Evolutionary conservation across 2,113 vertebrate species (phyloP).

Genomic region (Orientallactaga bullata): DNA sequence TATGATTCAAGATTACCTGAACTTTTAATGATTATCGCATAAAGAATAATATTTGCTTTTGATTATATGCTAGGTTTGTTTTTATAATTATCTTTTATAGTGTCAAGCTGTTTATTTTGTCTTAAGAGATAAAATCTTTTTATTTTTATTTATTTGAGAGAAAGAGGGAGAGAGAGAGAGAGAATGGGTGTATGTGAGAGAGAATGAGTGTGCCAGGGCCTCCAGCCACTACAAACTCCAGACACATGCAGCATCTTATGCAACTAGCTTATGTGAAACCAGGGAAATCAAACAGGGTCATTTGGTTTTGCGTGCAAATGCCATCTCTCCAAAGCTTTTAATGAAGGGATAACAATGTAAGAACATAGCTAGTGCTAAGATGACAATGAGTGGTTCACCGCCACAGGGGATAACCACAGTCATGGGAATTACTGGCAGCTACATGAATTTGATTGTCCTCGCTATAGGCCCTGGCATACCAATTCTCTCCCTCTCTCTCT

Average conservation of each 20-base stretch:
- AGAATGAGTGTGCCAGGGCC: no score
- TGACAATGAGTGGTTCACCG: background rate
- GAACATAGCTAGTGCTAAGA: background rate
- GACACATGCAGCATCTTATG: no score
- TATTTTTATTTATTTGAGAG: no score
- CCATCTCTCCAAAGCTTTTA: background rate
- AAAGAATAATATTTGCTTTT: constrained; percentile 29
- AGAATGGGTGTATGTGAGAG: no score
- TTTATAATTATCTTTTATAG: background rate
- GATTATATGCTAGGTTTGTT: background rate
- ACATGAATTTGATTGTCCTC: background rate
- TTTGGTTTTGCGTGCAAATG: no score
- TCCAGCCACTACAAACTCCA: no score
- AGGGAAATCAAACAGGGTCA: no score
- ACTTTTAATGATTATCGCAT: background rate
- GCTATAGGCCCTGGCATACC: no score
- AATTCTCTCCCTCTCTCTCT: no score
- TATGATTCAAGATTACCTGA: background rate
- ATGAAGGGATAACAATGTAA: background rate
- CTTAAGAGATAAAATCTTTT: background rate
- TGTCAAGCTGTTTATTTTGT: background rate
- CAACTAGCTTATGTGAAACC: no score
- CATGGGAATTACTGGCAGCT: background rate
- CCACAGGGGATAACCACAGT: background rate
- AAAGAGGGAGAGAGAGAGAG: no score